Evolutionary conservation across 2,888 invertebrate genomes (phyloP).

Genomic region (Periphyllus acericola): DNA sequence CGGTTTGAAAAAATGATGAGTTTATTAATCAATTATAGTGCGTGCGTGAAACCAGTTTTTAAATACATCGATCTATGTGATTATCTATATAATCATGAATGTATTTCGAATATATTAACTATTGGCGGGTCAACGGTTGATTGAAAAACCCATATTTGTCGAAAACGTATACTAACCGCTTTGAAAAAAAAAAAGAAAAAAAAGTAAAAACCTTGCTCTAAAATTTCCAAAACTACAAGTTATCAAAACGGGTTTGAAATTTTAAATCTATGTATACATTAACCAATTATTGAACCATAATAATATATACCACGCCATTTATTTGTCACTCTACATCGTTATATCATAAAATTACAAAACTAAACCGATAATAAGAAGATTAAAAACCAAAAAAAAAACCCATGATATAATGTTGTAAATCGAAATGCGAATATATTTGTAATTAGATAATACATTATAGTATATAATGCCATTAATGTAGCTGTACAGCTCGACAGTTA

Average conservation of each 20-base stretch:
- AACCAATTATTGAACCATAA: neutral
- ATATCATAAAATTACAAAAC: neutral
- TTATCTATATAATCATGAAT: conserved; percentile 10
- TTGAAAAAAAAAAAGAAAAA: neutral
- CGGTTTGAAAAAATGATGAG: conserved; percentile 19
- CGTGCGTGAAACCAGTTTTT: conserved; percentile 29
- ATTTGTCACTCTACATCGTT: neutral
- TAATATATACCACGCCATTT: too few species aligned
- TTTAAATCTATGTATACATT: neutral
- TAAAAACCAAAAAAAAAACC: neutral
- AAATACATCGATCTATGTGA: neutral
- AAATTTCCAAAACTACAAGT: neutral
- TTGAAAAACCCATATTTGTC: conserved; percentile 27
- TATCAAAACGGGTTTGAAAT: conserved; percentile 5
- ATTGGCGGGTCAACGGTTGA: conserved; percentile 2
- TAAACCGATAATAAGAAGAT: neutral
- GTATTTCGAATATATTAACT: conserved; percentile 18
- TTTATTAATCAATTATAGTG: conserved; percentile 42
- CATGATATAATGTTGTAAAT: too few species aligned
- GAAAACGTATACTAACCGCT: conserved; percentile 17
- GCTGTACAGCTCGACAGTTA: neutral
- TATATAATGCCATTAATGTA: too few species aligned
- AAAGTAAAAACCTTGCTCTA: neutral
- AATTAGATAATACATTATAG: too few species aligned
- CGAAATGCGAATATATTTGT: too few species aligned